Evolutionary conservation across 1,140 invertebrate species (phyloP), one percentile per base, ranked within the genome.

Genomic region (Leptonema lineaticorne): DNA sequence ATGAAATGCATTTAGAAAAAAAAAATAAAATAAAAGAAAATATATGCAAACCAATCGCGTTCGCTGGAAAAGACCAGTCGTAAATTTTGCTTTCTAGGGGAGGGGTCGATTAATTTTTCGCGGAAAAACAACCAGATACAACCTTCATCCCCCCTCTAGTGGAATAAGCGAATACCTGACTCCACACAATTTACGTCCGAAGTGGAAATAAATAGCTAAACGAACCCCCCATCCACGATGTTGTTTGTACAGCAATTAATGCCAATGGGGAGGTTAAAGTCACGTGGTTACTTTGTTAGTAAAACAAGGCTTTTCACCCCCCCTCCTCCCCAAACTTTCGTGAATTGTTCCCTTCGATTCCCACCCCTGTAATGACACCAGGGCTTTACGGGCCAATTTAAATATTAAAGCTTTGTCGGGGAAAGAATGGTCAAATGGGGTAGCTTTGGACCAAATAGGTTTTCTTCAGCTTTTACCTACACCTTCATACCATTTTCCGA

Each of bases 271-370:
- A 68, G 65, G 69, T 64, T 68, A 65, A 53, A 68, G 69, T 71
- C 69, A 71, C 69, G 69, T 71, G 65, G 65, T 71, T 68, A 68
- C 69, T 71, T 71, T 71, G 69, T 68, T 71, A 71, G 66, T 53
- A 28, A 65, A 65, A 67, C 16, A 56, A 58, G 30, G 16, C 65
- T n/a, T n/a, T n/a, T n/a, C 33, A 24, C 9, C n/a, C 33, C 65
- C 37, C 14, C 18, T 33, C 3, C 33, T 9, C 58, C 30, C 41
- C 56, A 41, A 24, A n/a, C 22, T n/a, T n/a, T n/a, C n/a, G n/a
- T 18, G 18, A 16, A 45, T 27, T 5, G n/a, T n/a, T n/a, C n/a
- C 16, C 11, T 5, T 4, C 41, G 5, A 33, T 33, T 33, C 8
- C 20, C 64, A 24, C 33, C 56, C 18, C 27, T n/a, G 37, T 62